These are phyloP conservation scores for Toxotes chatareus DNA, from an alignment of 2,113 vertebrate genomes.

Conservation along the genomic window DNA sequence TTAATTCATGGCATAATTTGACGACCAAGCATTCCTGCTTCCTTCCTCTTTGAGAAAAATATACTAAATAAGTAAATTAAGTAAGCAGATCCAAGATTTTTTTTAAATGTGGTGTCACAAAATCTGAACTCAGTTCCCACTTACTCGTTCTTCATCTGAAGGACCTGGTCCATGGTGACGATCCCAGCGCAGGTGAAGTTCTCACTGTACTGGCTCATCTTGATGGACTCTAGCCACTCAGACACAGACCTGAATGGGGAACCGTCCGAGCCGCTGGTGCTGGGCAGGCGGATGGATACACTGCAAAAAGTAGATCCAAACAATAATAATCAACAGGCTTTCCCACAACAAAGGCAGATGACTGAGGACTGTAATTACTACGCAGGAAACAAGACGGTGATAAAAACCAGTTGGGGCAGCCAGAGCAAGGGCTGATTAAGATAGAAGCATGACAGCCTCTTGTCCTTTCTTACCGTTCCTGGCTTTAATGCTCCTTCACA, in stretches of 20 bases:
- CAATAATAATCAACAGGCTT: slow-evolving; percentile 56
- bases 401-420: slow-evolving; percentile 74
- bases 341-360: slow-evolving; percentile 58
- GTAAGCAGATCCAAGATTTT: background rate
- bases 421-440: slow-evolving; percentile 32
- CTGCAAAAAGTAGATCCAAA: slow-evolving; percentile 78
- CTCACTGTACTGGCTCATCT: slow-evolving; percentile 96
- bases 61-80: slow-evolving; percentile 8
- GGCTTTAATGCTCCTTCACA: slow-evolving; percentile 35
- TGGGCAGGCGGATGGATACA: slow-evolving; percentile 95
- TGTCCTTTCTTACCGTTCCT: slow-evolving; percentile 50
- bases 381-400: slow-evolving; percentile 52
- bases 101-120: background rate
- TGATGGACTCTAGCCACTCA: slow-evolving; percentile 97
- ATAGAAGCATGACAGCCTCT: slow-evolving; percentile 31
- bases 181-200: slow-evolving; percentile 91
- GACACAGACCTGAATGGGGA: slow-evolving; percentile 92
- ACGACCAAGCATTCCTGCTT: background rate
- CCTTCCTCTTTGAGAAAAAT: background rate
- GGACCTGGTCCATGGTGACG: slow-evolving; percentile 93
- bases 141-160: slow-evolving; percentile 96
- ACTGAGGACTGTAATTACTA: slow-evolving; percentile 64
- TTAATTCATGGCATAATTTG: background rate
- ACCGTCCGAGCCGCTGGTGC: slow-evolving; percentile 93
- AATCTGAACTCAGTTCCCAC: slow-evolving; percentile 68